phyloP scores from a whole-genome alignment of 2,797 vertebrate genomes.

The Meda fulgida region DNA sequence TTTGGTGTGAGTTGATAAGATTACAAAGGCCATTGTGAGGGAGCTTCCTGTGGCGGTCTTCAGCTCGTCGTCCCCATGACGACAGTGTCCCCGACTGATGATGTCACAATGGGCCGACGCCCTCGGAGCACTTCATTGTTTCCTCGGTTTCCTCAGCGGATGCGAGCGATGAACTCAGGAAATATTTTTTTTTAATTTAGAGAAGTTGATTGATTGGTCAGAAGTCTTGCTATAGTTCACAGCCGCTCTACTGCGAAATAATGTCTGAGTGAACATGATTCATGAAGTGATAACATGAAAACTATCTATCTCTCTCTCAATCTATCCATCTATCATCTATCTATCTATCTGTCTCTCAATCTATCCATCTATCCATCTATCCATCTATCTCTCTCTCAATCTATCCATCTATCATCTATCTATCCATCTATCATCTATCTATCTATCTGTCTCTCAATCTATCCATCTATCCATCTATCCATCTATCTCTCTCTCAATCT shows the following conservation, averaged over 20 bases:
- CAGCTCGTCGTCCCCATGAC: constrained; percentile 52
- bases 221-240: not conserved
- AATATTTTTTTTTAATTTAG: not conserved
- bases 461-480: no score
- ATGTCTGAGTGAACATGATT: not conserved
- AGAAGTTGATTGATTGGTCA: not conserved
- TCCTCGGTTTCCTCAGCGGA: constrained; percentile 72
- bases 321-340: not conserved
- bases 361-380: not conserved
- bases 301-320: not conserved
- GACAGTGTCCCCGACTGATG: constrained; percentile 66
- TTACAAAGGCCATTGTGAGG: constrained; percentile 66
- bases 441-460: not conserved
- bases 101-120: constrained; percentile 49
- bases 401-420: not conserved
- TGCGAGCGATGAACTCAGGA: constrained; percentile 43
- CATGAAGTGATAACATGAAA: not conserved
- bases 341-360: not conserved
- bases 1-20: constrained; percentile 24
- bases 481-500: not conserved
- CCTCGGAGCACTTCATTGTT: constrained; percentile 4
- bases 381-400: not conserved
- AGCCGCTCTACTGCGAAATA: not conserved
- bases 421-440: not conserved
- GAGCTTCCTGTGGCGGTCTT: constrained; percentile 68